These are phyloP conservation scores for Lates japonicus DNA, from an alignment of 2,797 vertebrate genomes.

Conservation along the genomic window DNA sequence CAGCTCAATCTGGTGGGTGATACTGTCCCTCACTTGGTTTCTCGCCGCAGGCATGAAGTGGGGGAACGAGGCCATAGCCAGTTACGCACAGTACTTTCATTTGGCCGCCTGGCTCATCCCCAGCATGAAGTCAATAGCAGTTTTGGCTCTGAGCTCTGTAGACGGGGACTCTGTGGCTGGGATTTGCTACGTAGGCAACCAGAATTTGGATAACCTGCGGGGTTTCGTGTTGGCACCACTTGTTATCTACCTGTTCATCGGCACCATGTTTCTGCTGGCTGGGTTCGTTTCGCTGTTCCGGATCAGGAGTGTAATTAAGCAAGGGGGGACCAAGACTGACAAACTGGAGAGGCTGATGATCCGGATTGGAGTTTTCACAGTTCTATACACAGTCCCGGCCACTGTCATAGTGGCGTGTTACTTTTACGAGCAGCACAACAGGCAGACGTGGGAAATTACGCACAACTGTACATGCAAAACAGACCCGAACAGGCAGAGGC, in stretches of 20 bases:
- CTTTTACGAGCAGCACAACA: constrained; percentile 95
- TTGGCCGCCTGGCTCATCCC: constrained; percentile 92
- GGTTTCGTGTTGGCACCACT: constrained; percentile 92
- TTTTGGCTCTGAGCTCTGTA: constrained; percentile 91
- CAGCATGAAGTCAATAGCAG: constrained; percentile 90
- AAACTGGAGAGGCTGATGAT: constrained; percentile 96
- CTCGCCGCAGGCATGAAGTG: constrained; percentile 93
- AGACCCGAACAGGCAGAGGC: constrained; percentile 86
- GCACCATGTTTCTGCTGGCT: constrained; percentile 93
- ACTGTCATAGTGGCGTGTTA: constrained; percentile 94
- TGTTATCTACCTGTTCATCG: constrained; percentile 94
- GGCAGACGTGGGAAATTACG: constrained; percentile 92
- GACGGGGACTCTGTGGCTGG: constrained; percentile 92
- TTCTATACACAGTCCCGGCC: constrained; percentile 93
- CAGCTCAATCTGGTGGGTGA: constrained; percentile 94
- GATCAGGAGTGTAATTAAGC: constrained; percentile 94
- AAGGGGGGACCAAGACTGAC: constrained; percentile 95
- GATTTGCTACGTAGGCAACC: constrained; percentile 93
- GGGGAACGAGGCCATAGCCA: constrained; percentile 92
- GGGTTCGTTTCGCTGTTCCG: constrained; percentile 95
- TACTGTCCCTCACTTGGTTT: constrained; percentile 93
- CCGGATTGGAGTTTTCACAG: constrained; percentile 93
- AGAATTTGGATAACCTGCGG: constrained; percentile 90
- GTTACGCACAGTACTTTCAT: constrained; percentile 92
- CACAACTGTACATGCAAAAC: constrained; percentile 91